phyloP scores from a whole-genome alignment of 2,888 invertebrate species.

The Neoascia interrupta region DNA sequence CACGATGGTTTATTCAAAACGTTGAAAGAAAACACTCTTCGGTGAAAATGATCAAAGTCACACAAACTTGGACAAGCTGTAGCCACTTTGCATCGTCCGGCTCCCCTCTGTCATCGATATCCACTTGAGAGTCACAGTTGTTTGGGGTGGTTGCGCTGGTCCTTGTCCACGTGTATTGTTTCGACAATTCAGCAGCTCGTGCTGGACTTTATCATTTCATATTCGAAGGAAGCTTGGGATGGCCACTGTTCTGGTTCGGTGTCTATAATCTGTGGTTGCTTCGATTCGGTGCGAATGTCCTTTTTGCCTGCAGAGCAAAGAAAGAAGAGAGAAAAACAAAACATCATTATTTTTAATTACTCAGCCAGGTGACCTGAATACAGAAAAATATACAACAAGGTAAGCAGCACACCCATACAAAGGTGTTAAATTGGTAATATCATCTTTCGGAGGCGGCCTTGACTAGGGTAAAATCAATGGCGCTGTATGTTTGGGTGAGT shows the following conservation, averaged over 20 bases:
- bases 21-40: constrained; percentile 26
- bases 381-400: no score
- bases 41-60: constrained; percentile 17
- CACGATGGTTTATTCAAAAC: constrained; percentile 50
- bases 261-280: no score
- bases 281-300: constrained; percentile 28
- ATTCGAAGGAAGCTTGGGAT: constrained; percentile 11
- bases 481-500: constrained; percentile 1
- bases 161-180: constrained; percentile 3
- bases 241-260: constrained; percentile 23
- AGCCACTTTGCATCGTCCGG: constrained; percentile 27
- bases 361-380: constrained; percentile 33
- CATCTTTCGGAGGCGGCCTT: constrained; percentile 14
- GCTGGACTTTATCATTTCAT: constrained; percentile 31
- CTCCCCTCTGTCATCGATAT: constrained; percentile 27
- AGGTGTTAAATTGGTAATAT: constrained; percentile 20
- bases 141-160: constrained; percentile 1
- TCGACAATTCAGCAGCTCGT: constrained; percentile 16
- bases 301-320: constrained; percentile 20
- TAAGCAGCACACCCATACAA: neutral
- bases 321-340: constrained; percentile 8
- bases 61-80: constrained; percentile 14
- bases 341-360: constrained; percentile 59
- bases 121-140: constrained; percentile 39
- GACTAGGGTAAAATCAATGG: constrained; percentile 16